Conservation (phyloP, 2,888 invertebrate species). For the Cryptocephalus primarius region DNA sequence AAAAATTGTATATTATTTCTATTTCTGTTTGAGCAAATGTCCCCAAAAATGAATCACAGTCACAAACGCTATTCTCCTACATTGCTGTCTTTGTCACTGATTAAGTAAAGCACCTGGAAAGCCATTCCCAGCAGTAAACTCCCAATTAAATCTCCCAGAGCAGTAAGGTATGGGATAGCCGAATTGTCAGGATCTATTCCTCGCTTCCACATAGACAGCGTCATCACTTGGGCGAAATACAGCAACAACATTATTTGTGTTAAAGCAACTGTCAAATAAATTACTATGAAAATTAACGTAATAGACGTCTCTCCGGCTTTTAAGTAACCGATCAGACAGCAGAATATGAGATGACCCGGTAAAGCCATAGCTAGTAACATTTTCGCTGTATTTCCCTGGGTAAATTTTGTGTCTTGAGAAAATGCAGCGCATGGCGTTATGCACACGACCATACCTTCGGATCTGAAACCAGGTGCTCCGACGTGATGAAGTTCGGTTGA, state of each 20-base stretch:
- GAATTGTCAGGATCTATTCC: constrained; percentile 81
- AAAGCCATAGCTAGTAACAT: constrained; percentile 58
- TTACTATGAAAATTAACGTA: constrained; percentile 42
- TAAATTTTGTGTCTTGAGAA: constrained; percentile 35
- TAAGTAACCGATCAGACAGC: constrained; percentile 71
- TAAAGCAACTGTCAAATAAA: constrained; percentile 16
- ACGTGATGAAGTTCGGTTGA: constrained; percentile 64
- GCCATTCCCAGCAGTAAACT: constrained; percentile 64
- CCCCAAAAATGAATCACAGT: constrained; percentile 26
- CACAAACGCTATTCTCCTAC: constrained; percentile 44
- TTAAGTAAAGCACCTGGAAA: constrained; percentile 58
- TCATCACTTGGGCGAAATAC: constrained; percentile 69
- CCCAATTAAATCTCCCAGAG: constrained; percentile 78
- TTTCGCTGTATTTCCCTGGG: constrained; percentile 33
- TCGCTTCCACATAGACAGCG: constrained; percentile 69
- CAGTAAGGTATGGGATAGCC: constrained; percentile 80
- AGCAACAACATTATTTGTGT: constrained; percentile 53
- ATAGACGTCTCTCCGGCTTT: constrained; percentile 75
- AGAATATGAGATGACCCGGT: constrained; percentile 82
- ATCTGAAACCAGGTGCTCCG: not conserved
- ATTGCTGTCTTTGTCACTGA: constrained; percentile 63
- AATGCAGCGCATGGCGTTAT: constrained; percentile 42
- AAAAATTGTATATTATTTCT: too few species aligned
- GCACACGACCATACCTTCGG: not conserved
- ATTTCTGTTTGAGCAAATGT: too few species aligned